Percentiles rank a stretch among this genome's conserved stretches.
phyloP scores from a whole-genome alignment of 2,113 vertebrate genomes.

The Alethe diademata region DNA sequence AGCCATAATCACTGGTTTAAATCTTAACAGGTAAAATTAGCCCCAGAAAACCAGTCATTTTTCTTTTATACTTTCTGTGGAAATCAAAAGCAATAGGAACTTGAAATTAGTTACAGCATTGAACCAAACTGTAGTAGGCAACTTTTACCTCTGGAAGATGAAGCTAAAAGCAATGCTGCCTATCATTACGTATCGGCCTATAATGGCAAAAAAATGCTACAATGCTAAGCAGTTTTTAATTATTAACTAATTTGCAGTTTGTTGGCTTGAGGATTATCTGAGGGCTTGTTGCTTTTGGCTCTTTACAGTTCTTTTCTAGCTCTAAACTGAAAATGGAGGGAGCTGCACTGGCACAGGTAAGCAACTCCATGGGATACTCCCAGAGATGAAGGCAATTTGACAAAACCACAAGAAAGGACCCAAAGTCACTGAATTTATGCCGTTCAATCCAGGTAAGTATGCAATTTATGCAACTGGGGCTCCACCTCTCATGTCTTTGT shows the following conservation, averaged over 20 bases:
- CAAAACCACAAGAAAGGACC: background rate
- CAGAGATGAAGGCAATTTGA: background rate
- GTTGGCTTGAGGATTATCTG: background rate
- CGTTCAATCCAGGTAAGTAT: background rate
- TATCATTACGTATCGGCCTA: rapidly evolving
- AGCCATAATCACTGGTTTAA: background rate
- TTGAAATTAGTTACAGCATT: background rate
- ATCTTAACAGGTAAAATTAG: background rate
- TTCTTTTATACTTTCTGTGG: background rate
- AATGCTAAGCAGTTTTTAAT: background rate
- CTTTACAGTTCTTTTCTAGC: background rate
- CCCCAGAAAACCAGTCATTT: background rate
- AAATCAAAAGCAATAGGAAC: background rate
- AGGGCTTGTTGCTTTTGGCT: background rate
- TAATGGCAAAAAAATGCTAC: background rate
- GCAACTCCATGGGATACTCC: background rate
- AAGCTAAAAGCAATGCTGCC: background rate
- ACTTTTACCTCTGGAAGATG: background rate
- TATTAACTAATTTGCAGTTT: background rate
- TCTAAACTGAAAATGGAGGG: background rate
- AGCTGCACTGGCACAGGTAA: background rate
- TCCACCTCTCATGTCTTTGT: background rate
- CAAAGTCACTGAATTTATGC: background rate
- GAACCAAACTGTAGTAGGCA: background rate
- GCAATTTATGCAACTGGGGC: background rate